Evolutionary conservation across 2,113 vertebrate genomes (phyloP), one percentile per base, ranked within the genome.

Genomic region (Tupaia chinensis): DNA sequence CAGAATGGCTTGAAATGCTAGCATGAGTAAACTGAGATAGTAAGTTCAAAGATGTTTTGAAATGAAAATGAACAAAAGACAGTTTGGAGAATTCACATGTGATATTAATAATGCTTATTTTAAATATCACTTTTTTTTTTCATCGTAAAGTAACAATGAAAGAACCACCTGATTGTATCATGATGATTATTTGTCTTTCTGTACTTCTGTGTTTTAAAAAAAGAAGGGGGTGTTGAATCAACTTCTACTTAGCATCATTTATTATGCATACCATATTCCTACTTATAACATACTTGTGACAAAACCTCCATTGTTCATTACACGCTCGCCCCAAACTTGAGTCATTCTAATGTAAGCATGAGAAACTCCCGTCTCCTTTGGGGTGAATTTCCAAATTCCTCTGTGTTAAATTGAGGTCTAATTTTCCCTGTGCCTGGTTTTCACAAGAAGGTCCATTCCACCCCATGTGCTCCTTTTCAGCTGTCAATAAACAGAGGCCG

Each of bases 401-500:
- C 96, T 96, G 96, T 95, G 98, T 98, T 98, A 98, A 98, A 97
- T 96, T 98, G 97, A 98, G 98, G 98, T 97, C 98, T 98, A 98
- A 98, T 98, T 98, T 96, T 0, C 8, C 97, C 96, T 98, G 97
- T 97, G 97, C 98, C 98, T 98, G 98, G 98, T 98, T 99, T 98
- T 98, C 98, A 98, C 97, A 97, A 97, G 98, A 98, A 98, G 97
- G 98, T 97, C 97, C 97, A 98, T 98, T 98, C 98, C 98, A 96
- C 98, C 98, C 98, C 98, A 98, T 98, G 98, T 96, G 98, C 98
- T 98, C 97, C 98, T 97, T 98, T 99, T 98, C 98, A 99, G 98
- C 98, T 98, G 98, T 98, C 98, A 99, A 98, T 98, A 98, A 98
- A 98, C 98, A 98, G 98, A 98, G 97, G 98, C 94, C 1, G 95